Evolutionary conservation across 2,113 vertebrate species (phyloP), one percentile per base, ranked within the genome.

Genomic region (Actenoides lindsayi): DNA sequence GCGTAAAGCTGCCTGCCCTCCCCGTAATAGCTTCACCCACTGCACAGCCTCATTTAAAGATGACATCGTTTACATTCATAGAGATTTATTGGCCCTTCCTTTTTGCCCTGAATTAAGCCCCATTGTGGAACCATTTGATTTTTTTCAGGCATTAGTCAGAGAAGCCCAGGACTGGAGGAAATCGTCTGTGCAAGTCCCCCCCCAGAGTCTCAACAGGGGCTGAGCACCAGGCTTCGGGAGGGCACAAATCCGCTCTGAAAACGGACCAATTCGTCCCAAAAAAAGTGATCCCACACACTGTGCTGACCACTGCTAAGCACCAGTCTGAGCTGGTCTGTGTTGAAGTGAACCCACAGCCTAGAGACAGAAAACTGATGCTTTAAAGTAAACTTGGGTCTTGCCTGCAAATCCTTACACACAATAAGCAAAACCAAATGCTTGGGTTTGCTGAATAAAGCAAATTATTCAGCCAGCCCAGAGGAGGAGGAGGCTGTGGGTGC

Each of bases 201-300:
- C 28, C 1, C 6, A 41, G 19, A 68, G 27, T 9, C 39, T 24
- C 56, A 15, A 31, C 33, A 7, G n/a, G 30, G 42, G 11, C 60
- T 56, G 60, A 75, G 33, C 71, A 64, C 11, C 39, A 39, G 69
- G 53, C n/a, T 35, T 37, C 0, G 1, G 31, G 14, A 76, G 33
- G 25, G 21, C 15, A 7, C 1, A 0, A 48, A n/a, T 25, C 20
- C 13, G 1, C 35, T 11, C 78, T 50, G 41, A 15, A 48, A 54
- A 77, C 0, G 6, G 25, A 13, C 11, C 8, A 10, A 17, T 16
- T 33, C 23, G 27, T 17, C 51, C 56, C 31, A 4, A 56, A 30
- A 30, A 73, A 53, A 19, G 13, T 2, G 2, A 4, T 13, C 30
- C 73, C 50, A 16, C 16, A 11, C 12, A 8, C n/a, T 20, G 15